These are phyloP conservation scores for Tragopan temminckii DNA, from an alignment of 2,797 vertebrate species.

Conservation along the genomic window DNA sequence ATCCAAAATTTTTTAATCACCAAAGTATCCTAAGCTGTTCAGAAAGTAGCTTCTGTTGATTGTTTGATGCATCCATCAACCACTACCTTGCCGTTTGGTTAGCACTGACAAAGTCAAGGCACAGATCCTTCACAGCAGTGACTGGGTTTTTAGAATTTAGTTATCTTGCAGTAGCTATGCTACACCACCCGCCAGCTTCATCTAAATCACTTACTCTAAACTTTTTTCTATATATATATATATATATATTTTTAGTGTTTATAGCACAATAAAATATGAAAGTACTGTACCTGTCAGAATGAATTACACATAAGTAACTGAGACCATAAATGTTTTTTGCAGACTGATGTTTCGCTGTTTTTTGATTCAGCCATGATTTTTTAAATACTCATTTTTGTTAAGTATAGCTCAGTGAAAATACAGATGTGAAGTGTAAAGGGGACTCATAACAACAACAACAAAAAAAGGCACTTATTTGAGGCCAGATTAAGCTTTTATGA, in stretches of 20 bases:
- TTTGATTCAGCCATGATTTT: neutral
- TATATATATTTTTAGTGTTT: constrained; percentile 28
- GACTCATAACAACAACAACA: neutral
- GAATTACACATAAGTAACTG: constrained; percentile 15
- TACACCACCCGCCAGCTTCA: constrained; percentile 28
- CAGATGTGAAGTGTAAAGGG: neutral
- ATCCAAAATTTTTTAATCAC: neutral
- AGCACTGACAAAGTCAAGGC: constrained; percentile 26
- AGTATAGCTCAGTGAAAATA: neutral
- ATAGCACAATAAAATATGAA: constrained; percentile 55
- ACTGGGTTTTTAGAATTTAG: constrained; percentile 46
- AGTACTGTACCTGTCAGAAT: constrained; percentile 23
- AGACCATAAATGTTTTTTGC: neutral
- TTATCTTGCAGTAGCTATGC: constrained; percentile 15
- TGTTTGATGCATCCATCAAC: neutral
- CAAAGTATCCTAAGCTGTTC: neutral
- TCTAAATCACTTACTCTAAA: constrained; percentile 64
- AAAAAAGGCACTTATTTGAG: neutral
- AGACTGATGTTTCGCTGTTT: neutral
- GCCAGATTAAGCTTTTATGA: neutral
- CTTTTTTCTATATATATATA: constrained; percentile 30
- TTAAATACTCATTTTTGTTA: neutral
- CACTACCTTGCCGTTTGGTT: neutral
- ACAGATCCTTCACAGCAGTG: constrained; percentile 1
- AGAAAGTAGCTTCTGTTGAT: constrained; percentile 10